phyloP scores from a whole-genome alignment of 2,113 vertebrate species.

The Zosterops lateralis region DNA sequence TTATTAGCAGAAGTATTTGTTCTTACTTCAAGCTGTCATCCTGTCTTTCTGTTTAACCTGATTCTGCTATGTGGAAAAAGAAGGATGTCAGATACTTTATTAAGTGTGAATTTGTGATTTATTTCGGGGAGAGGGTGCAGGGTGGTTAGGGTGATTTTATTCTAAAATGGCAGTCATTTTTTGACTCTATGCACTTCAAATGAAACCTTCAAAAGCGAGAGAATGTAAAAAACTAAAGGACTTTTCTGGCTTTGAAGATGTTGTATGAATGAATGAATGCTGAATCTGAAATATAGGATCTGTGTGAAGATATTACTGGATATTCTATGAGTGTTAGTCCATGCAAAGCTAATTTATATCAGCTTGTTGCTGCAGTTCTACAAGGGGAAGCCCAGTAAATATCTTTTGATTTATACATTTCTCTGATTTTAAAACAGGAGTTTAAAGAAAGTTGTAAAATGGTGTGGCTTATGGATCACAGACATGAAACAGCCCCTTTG shows the following conservation, averaged over 20 bases:
- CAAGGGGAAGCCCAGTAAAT: background rate
- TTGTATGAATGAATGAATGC: background rate
- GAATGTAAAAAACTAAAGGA: background rate
- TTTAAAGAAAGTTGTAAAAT: background rate
- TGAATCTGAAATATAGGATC: background rate
- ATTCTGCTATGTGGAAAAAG: background rate
- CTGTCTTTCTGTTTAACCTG: background rate
- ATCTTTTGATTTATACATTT: background rate
- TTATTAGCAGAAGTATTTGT: slow-evolving; percentile 41
- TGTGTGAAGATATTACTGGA: background rate
- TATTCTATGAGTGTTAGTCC: background rate
- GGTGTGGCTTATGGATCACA: background rate
- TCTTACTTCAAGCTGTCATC: background rate
- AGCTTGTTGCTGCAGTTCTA: background rate
- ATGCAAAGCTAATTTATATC: background rate
- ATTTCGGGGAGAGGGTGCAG: accelerated
- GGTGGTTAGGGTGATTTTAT: background rate
- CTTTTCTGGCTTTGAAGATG: background rate
- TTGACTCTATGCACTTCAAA: background rate
- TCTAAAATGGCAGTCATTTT: background rate
- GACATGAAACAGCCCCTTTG: background rate
- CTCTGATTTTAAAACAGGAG: background rate
- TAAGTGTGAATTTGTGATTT: background rate
- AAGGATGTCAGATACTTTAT: background rate
- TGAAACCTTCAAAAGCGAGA: background rate